A percentile compares a stretch with the other conserved stretches of the same genome.
phyloP scores from a whole-genome alignment of 2,888 invertebrate genomes.

The Leptopilina drosophilae region DNA sequence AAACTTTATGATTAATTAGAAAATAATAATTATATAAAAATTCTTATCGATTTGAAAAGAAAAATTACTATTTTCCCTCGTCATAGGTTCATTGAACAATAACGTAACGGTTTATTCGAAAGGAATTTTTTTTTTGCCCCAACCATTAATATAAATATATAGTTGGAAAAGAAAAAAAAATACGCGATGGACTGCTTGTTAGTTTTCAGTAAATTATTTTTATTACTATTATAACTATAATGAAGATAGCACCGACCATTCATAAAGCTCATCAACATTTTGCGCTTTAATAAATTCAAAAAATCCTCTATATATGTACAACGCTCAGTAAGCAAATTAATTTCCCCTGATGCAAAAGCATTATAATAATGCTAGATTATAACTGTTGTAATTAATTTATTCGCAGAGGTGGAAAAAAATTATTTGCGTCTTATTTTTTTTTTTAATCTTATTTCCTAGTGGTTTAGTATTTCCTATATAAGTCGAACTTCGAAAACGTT shows the following conservation, averaged over 20 bases:
- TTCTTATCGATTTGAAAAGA: neutral
- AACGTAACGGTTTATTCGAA: neutral
- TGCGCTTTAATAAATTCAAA: neutral
- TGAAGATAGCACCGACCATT: neutral
- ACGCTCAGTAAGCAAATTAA: no score
- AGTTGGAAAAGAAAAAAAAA: neutral
- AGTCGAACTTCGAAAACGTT: no score
- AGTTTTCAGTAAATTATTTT: conserved; percentile 7
- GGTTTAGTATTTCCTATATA: no score
- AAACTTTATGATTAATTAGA: neutral
- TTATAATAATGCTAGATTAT: no score
- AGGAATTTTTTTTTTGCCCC: neutral
- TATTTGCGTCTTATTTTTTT: no score
- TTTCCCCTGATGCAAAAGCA: no score
- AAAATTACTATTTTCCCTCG: neutral
- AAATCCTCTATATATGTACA: neutral
- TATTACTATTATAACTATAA: neutral
- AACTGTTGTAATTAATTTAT: no score
- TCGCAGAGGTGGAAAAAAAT: no score
- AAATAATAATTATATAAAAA: neutral
- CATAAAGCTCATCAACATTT: conserved; percentile 13
- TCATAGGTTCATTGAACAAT: conserved; percentile 11
- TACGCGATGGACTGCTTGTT: neutral
- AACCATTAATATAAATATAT: neutral
- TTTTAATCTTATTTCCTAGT: no score